phyloP scores from a whole-genome alignment of 2,113 vertebrate genomes.

The Prochilodus magdalenae region DNA sequence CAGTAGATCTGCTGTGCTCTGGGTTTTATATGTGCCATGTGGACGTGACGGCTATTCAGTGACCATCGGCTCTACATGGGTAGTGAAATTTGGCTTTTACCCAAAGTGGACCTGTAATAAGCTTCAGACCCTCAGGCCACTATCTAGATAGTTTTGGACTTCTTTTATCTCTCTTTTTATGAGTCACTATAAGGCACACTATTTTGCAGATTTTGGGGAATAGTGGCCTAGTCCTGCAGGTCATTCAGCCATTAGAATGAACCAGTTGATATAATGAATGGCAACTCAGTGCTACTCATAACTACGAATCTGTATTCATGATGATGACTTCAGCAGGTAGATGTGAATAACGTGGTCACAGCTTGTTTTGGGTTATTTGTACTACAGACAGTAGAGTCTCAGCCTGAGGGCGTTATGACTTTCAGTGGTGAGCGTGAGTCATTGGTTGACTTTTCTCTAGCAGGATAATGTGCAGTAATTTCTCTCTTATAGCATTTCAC shows the following conservation, averaged over 20 bases:
- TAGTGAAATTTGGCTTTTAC: not conserved
- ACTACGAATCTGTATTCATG: not conserved
- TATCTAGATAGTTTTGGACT: not conserved
- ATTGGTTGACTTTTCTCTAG: not conserved
- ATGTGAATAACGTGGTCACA: not conserved
- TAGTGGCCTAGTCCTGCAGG: not conserved
- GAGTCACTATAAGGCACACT: not conserved
- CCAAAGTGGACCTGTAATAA: conserved; percentile 13
- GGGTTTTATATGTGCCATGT: conserved; percentile 6
- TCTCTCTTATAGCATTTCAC: not conserved
- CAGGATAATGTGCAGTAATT: not conserved
- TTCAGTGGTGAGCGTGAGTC: not conserved
- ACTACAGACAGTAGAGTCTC: not conserved
- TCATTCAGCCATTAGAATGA: not conserved
- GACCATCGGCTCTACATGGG: not conserved
- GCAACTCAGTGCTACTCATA: not conserved
- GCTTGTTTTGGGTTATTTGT: not conserved
- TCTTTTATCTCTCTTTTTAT: not conserved
- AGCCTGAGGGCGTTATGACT: not conserved
- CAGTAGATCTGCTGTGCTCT: not conserved
- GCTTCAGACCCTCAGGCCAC: not conserved
- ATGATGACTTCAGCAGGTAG: not conserved
- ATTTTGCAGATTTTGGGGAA: not conserved
- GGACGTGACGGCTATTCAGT: conserved; percentile 4
- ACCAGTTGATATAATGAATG: not conserved